Percentiles rank a stretch among this genome's conserved stretches.
phyloP scores from a whole-genome alignment of 2,888 invertebrate species.

The Folsomia manolachei region DNA sequence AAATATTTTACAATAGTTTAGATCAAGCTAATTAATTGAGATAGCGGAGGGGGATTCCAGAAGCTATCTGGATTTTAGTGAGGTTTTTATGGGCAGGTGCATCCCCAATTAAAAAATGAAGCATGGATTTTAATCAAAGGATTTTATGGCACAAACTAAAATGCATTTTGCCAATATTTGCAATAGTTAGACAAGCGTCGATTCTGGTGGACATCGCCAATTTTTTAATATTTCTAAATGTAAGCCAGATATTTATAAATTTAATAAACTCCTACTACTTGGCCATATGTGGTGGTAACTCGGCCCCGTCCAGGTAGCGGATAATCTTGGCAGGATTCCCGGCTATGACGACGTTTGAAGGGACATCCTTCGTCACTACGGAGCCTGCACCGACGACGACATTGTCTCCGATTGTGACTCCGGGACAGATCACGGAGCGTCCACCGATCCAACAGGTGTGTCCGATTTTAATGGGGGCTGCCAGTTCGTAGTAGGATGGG shows the following conservation, averaged over 20 bases:
- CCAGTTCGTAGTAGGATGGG: constrained; percentile 35
- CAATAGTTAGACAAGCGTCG: no score
- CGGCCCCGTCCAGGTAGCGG: constrained; percentile 32
- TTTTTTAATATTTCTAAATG: no score
- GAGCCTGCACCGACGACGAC: constrained; percentile 43
- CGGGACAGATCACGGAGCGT: constrained; percentile 42
- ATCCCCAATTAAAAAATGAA: no score
- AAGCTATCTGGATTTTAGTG: no score
- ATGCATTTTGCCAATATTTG: no score
- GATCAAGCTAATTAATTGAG: no score
- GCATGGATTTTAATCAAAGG: no score
- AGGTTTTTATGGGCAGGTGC: no score
- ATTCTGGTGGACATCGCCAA: no score
- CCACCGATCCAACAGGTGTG: constrained; percentile 43
- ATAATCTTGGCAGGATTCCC: constrained; percentile 47
- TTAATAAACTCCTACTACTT: background rate
- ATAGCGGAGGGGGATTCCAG: no score
- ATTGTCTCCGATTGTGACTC: constrained; percentile 45
- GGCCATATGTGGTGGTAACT: background rate
- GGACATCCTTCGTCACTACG: constrained; percentile 42
- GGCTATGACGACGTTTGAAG: constrained; percentile 36
- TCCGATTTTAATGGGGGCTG: constrained; percentile 39
- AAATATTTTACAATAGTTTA: no score
- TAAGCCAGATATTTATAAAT: background rate
- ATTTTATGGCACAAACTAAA: no score